A percentile compares a stretch with the other conserved stretches of the same genome.
Evolutionary conservation across 1,140 invertebrate species (phyloP).

Genomic region (Eciton burchellii): DNA sequence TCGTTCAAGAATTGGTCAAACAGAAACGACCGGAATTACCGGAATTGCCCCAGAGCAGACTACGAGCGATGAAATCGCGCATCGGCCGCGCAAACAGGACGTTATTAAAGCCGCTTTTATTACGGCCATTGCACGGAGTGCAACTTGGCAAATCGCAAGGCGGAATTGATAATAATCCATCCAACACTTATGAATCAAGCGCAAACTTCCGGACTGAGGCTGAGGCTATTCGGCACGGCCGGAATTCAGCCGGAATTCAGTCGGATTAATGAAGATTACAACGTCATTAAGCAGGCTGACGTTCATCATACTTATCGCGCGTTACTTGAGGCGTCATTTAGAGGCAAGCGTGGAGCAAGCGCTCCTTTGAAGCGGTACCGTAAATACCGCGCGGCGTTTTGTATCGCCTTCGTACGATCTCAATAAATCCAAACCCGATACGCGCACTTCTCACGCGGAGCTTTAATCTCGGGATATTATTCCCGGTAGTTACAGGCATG

Average conservation of each 20-base stretch:
- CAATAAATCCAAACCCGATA: not conserved
- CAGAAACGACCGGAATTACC: conserved; percentile 64
- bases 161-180: conserved; percentile 50
- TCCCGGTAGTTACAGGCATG: not conserved
- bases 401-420: too few relatives aligned
- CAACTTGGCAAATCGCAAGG: conserved; percentile 13
- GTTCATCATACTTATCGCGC: conserved; percentile 26
- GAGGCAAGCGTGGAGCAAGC: not conserved
- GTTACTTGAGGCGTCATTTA: not conserved
- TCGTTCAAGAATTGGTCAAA: conserved; percentile 74
- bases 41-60: conserved; percentile 29
- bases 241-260: conserved; percentile 36
- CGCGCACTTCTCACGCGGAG: not conserved
- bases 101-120: conserved; percentile 68
- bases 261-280: conserved; percentile 47
- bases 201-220: not conserved
- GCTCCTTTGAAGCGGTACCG: not conserved
- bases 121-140: conserved; percentile 31
- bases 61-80: conserved; percentile 53
- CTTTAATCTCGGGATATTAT: not conserved
- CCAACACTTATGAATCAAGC: conserved; percentile 23
- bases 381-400: conserved; percentile 7
- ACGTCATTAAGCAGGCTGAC: conserved; percentile 8
- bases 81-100: conserved; percentile 46
- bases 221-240: conserved; percentile 8